Evolutionary conservation across 37 sponge, comb jelly and placozoan genomes (phyloP).

Genomic region (Beroe ovata): DNA sequence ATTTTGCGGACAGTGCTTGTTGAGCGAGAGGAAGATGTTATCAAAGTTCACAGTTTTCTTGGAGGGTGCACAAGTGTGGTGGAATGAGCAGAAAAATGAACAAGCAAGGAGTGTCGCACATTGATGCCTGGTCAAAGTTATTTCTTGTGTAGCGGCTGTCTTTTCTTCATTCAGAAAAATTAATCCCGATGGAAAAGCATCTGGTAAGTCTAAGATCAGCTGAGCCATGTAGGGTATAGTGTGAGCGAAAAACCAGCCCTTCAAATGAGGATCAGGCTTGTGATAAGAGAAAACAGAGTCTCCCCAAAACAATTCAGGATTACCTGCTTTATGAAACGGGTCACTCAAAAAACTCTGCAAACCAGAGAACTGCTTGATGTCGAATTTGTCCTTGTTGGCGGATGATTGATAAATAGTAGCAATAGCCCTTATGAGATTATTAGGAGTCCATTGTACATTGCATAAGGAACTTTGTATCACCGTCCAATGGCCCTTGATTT

Average conservation of each 20-base stretch:
- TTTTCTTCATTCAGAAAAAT: neutral
- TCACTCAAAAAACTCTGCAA: neutral
- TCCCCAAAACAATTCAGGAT: slow-evolving; percentile 15
- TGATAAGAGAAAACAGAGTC: neutral
- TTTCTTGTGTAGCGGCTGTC: neutral
- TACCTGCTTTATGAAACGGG: neutral
- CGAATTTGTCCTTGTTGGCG: neutral
- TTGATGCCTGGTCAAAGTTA: neutral
- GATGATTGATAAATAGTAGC: neutral
- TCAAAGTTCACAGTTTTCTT: slow-evolving; percentile 19
- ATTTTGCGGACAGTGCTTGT: slow-evolving; percentile 53
- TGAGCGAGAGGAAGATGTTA: slow-evolving; percentile 12
- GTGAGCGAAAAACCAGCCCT: slow-evolving; percentile 64
- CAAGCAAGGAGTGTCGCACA: slow-evolving; percentile 40
- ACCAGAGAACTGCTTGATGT: neutral
- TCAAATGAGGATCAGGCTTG: slow-evolving; percentile 1
- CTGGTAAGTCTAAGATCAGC: neutral
- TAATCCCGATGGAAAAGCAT: slow-evolving; percentile 1
- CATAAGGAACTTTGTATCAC: neutral
- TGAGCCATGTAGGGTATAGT: slow-evolving; percentile 51
- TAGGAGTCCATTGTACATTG: neutral
- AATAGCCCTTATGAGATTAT: neutral
- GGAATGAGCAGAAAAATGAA: slow-evolving; percentile 45
- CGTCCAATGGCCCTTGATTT: neutral
- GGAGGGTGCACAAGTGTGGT: slow-evolving; percentile 9